Base-by-base conservation (phyloP, 2,888 invertebrate species). In the Thecophora atra region DNA sequence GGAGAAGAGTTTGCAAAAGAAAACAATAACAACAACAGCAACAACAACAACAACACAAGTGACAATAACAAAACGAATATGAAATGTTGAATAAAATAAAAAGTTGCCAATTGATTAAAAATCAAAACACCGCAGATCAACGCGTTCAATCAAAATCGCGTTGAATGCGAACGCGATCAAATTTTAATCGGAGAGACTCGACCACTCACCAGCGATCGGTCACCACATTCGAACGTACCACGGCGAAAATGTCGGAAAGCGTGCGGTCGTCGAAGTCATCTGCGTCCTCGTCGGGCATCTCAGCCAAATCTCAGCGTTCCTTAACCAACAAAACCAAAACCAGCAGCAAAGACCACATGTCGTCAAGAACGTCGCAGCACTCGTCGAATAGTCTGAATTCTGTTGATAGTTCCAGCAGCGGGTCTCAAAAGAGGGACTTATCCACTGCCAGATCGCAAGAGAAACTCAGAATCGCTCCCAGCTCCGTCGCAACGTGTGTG, bases 381-480 rank as follows among this genome's bases (percentile, higher is more conserved):
- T 4, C 21, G 21, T 54, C 54, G 3, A 7, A 11, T 54, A 54
- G 24, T 21, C 24, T 28, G 24, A 26, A 2, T 28, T 17, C 28
- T 6, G 28, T 28, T 15, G 26, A 28, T n/a, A n/a, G 37, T 37
- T 84, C 37, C 72, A 84, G 82, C 79, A 83, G 84, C 76, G 84
- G 84, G 73, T 84, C 84, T 44, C 81, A 84, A 73, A 85, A 84
- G 71, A 83, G 84, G 70, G 84, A 85, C 72, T 83, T 85, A 15
- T 74, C 85, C 70, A 85, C 85, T 28, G 80, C 77, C 73, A 83
- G 82, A 76, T 84, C 84, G 79, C 81, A 81, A 72, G 84, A 85
- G 60, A 85, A 85, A 76, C 72, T 80, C 13, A 65, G 28, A 71
- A 21, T 17, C 70, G 72, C 70, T 54, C 24, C n/a, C 67, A 75